Evolutionary conservation across 2,888 invertebrate genomes (phyloP), one percentile per base, ranked within the genome.

Genomic region (Halictus ligatus): DNA sequence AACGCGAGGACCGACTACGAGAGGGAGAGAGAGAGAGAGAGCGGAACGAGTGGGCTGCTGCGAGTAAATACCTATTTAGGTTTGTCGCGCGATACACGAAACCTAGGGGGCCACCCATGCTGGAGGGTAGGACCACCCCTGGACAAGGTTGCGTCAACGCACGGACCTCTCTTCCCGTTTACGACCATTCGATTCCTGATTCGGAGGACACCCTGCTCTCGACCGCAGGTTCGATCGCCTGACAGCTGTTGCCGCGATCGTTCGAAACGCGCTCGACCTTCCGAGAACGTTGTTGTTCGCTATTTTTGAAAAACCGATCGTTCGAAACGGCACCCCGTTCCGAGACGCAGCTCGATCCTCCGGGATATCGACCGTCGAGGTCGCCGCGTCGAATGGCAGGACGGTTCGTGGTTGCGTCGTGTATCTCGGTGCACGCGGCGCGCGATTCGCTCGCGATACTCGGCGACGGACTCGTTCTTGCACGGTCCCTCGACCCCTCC

Each of bases 51-150:
- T 82, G 83, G 82, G 78, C 83, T 81, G 75, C 83, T 81, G 81
- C 78, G 76, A 74, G 76, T 81, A 83, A 73, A 69, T 69, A 40
- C 81, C 86, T 88, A 88, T 90, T 92, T 89, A 83, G 88, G 86
- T 80, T 80, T 80, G 76, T 88, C 87, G 86, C 87, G 86, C 85
- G 88, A 87, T 87, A 89, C 89, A 87, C 80, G 84, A 84, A 69
- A 81, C 74, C 82, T 25, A 79, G 83, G 76, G 87, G 92, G 84
- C 93, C 93, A 92, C 92, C 93, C 92, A 89, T 84, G 84, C 85
- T 67, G 87, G 88, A 92, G 92, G 92, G 92, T 91, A 87, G 54
- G 89, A 88, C 90, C 91, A 91, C 92, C 91, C 92, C 84, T 86
- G 82, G 67, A 43, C 75, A 40, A 69, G 67, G 75, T 60, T 46